Evolutionary conservation across 2,113 vertebrate species (phyloP), one percentile per base, ranked within the genome.

Genomic region (Stomatorhinus ivindoensis): DNA sequence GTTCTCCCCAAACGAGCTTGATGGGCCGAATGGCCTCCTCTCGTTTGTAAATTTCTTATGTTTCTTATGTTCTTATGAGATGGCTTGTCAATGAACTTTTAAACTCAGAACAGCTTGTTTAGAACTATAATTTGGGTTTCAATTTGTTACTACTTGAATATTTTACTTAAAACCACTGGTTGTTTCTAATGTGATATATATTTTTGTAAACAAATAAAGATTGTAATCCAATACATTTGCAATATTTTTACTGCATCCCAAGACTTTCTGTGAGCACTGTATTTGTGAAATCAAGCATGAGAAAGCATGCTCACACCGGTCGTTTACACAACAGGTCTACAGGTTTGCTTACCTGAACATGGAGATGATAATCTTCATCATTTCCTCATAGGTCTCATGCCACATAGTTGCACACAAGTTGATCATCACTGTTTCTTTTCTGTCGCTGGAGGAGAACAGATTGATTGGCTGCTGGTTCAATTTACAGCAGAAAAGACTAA

Each of bases 381-480:
- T 97, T 92, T 97, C 96, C 6, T 96, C 96, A 21, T 95, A 95
- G 51, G 94, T 97, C 91, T 96, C 96, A 80, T 97, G 96, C 96
- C 96, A 97, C 96, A 97, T 96, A 88, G 96, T 97, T 76, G 96
- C 96, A 92, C 96, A 97, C 5, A 97, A 93, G 89, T 96, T 96
- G 90, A 97, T 95, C 88, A 58, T 94, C 2, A 89, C 44, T 0
- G 69, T 73, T 2, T 92, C 92, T 82, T 89, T 80, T 84, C 55
- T 35, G 44, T 92, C 87, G 6, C 24, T 83, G 39, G 51, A 48
- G 86, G 89, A 82, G 46, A 50, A 84, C 3, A 24, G n/a, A 2
- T 46, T 19, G 17, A 53, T 61, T 31, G 27, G 39, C 19, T 9
- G 19, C 19, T 50, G 21, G 27, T 39, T 73, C 24, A 0, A 3